Conservation (phyloP, 2,888 invertebrate species). For the Apodemia mormo region DNA sequence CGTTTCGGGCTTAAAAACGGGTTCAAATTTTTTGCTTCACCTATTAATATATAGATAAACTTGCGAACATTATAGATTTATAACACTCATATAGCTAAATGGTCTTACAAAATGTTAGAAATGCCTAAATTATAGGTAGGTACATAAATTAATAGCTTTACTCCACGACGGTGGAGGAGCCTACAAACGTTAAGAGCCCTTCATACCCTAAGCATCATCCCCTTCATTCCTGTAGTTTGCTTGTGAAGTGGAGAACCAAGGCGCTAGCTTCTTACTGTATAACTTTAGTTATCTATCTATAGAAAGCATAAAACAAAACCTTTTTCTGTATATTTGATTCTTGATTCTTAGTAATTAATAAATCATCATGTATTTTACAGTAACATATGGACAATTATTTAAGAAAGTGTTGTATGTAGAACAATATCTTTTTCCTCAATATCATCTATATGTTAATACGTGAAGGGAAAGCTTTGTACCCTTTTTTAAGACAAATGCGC, state of each 20-base stretch:
- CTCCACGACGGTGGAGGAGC: conserved; percentile 46
- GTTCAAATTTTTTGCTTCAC: no score
- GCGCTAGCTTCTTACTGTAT: not conserved
- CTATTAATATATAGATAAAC: no score
- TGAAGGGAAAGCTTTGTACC: no score
- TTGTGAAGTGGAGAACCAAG: conserved; percentile 17
- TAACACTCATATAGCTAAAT: not conserved
- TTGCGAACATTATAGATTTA: no score
- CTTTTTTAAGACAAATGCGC: no score
- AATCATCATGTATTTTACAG: no score
- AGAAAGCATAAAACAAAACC: not conserved
- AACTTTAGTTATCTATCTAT: not conserved
- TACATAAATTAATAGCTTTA: conserved; percentile 61
- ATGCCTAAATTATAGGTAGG: not conserved
- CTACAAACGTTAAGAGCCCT: conserved; percentile 51
- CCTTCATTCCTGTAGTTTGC: conserved; percentile 42
- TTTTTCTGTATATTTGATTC: not conserved
- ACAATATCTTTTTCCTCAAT: no score
- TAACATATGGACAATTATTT: no score
- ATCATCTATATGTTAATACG: no score
- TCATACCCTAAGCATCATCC: conserved; percentile 50
- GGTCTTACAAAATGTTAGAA: conserved; percentile 37
- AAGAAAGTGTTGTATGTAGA: no score
- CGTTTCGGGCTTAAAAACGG: no score
- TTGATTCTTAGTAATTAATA: no score